Base-by-base conservation (phyloP, 2,888 invertebrate species). In the Capitulum mitella region DNA sequence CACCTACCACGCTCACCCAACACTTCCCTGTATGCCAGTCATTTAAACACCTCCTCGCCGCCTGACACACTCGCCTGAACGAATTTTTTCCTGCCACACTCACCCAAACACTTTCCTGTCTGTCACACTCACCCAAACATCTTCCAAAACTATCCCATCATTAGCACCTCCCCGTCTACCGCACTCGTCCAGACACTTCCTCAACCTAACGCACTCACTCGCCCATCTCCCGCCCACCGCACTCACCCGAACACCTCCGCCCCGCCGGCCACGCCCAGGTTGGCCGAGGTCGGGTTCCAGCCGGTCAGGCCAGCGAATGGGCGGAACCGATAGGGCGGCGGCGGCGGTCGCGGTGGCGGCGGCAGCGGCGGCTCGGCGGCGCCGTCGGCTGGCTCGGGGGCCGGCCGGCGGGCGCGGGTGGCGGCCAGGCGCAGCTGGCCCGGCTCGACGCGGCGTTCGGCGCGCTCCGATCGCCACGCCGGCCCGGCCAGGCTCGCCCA, bases 401-500 rank as follows among this genome's bases (percentile, higher is more conserved):
- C n/a, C n/a, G n/a, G n/a, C n/a, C n/a, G n/a, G n/a, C n/a, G n/a
- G n/a, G n/a, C n/a, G n/a, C n/a, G n/a, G n/a, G n/a, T n/a, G n/a
- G n/a, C n/a, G n/a, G n/a, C n/a, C n/a, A n/a, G n/a, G n/a, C n/a
- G n/a, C n/a, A n/a, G n/a, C n/a, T n/a, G n/a, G n/a, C n/a, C n/a
- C n/a, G n/a, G n/a, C n/a, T n/a, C n/a, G n/a, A n/a, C n/a, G n/a
- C n/a, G n/a, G n/a, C n/a, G n/a, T n/a, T n/a, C n/a, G n/a, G n/a
- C n/a, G n/a, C n/a, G n/a, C n/a, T n/a, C n/a, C n/a, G n/a, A n/a
- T n/a, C n/a, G n/a, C n/a, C n/a, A n/a, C n/a, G n/a, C n/a, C n/a
- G n/a, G n/a, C 43, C 12, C 43, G 61, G 61, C 32, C 61, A 75
- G 37, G 46, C 75, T 76, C n/a, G 75, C 46, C 46, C 75, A 76